Evolutionary conservation across 1,140 invertebrate species (phyloP).

Genomic region (Pogonomyrmex barbatus): DNA sequence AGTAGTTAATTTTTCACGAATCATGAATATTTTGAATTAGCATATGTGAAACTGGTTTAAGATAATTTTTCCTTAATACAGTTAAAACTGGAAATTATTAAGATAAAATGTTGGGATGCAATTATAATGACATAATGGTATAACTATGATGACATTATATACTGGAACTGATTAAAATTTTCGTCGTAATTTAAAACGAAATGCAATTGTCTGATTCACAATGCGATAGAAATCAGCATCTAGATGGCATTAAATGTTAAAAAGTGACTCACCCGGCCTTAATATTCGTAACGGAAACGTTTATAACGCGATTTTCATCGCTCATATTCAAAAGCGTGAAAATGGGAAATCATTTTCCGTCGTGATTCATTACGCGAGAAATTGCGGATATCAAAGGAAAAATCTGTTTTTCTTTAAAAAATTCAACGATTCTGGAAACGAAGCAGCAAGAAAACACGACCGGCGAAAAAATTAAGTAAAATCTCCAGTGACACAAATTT

Average conservation of each 20-base stretch:
- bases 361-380: not conserved
- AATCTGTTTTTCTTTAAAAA: not conserved
- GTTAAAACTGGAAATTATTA: slow-evolving; percentile 19
- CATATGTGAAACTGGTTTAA: not conserved
- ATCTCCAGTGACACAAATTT: not conserved
- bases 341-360: slow-evolving; percentile 12
- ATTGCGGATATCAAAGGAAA: not conserved
- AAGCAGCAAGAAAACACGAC: not conserved
- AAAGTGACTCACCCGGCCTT: not conserved
- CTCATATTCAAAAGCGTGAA: slow-evolving; percentile 13
- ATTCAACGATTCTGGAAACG: not conserved
- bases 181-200: not conserved
- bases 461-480: slow-evolving; percentile 8
- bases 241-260: not conserved
- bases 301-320: slow-evolving; percentile 10
- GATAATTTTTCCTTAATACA: slow-evolving; percentile 20
- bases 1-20: not conserved
- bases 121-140: slow-evolving; percentile 1
- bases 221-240: not conserved
- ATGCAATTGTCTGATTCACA: not conserved
- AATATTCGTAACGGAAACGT: not conserved
- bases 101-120: not conserved
- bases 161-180: not conserved
- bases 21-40: slow-evolving; percentile 7
- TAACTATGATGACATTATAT: not conserved